Conservation (phyloP, 2,113 vertebrate genomes). For the Pteruthius melanotis region DNA sequence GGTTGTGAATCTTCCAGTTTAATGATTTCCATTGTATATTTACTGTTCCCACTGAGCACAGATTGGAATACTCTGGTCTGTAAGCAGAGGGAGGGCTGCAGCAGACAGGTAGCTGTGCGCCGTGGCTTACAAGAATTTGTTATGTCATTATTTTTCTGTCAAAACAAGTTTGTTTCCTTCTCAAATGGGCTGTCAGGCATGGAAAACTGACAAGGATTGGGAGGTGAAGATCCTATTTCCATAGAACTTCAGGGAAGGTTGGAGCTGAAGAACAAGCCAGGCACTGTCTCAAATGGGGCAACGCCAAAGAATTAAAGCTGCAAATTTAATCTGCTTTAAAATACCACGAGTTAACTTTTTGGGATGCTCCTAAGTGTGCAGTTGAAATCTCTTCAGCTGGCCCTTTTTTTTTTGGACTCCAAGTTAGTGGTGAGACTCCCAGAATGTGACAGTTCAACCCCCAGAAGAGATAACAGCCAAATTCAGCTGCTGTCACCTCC, state of each 20-base stretch:
- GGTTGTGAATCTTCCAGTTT: neutral
- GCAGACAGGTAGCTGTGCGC: neutral
- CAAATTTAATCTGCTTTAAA: neutral
- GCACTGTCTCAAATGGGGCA: neutral
- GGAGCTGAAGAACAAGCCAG: neutral
- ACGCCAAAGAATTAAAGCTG: neutral
- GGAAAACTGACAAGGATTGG: neutral
- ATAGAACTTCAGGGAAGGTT: neutral
- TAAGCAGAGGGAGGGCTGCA: neutral
- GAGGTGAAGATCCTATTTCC: neutral
- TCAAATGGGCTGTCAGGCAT: neutral
- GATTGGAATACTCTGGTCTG: neutral
- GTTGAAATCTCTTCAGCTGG: neutral
- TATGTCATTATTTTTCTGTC: neutral
- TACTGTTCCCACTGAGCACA: neutral
- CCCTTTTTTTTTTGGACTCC: neutral
- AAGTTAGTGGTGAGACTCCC: neutral
- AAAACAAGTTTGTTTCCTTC: neutral
- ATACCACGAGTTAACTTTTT: neutral
- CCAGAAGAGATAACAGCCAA: neutral
- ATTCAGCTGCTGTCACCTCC: neutral
- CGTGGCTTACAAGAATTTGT: neutral
- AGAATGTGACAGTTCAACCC: neutral
- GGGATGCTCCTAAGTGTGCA: neutral
- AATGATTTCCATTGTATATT: neutral